phyloP scores from a whole-genome alignment of 1,140 invertebrate genomes.

The Micrasema longulum region DNA sequence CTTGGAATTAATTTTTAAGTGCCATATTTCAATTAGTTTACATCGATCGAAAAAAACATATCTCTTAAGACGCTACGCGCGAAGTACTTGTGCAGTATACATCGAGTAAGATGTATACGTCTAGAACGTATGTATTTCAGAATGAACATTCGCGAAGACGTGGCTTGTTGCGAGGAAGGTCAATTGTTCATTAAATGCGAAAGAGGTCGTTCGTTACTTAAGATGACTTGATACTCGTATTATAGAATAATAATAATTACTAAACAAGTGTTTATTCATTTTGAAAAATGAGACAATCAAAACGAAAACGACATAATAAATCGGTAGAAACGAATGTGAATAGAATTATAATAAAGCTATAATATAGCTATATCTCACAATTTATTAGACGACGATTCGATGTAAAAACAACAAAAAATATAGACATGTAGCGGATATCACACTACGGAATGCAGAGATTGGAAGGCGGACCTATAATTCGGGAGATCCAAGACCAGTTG shows the following conservation, averaged over 20 bases:
- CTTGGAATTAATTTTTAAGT: too few relatives aligned
- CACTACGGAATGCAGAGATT: slow-evolving; percentile 30
- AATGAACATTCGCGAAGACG: slow-evolving; percentile 5
- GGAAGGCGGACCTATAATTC: slow-evolving; percentile 35
- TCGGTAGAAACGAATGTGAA: too few relatives aligned
- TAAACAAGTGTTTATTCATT: too few relatives aligned
- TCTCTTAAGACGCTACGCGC: background rate
- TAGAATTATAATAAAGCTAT: too few relatives aligned
- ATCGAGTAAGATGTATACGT: too few relatives aligned
- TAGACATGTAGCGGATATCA: slow-evolving; percentile 19
- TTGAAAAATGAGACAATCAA: too few relatives aligned
- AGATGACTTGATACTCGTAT: slow-evolving; percentile 24
- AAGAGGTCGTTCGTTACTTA: slow-evolving; percentile 33
- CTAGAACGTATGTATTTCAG: background rate
- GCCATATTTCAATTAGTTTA: background rate
- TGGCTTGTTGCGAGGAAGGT: slow-evolving; percentile 23
- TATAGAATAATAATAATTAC: background rate
- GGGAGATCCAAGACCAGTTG: slow-evolving; percentile 49
- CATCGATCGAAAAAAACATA: background rate
- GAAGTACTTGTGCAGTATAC: too few relatives aligned
- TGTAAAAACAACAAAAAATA: background rate
- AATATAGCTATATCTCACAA: background rate
- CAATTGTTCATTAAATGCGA: slow-evolving; percentile 22
- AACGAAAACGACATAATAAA: too few relatives aligned
- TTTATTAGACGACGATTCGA: background rate